Evolutionary conservation across 2,113 vertebrate genomes (phyloP).

Genomic region (Paramormyrops kingsleyae): DNA sequence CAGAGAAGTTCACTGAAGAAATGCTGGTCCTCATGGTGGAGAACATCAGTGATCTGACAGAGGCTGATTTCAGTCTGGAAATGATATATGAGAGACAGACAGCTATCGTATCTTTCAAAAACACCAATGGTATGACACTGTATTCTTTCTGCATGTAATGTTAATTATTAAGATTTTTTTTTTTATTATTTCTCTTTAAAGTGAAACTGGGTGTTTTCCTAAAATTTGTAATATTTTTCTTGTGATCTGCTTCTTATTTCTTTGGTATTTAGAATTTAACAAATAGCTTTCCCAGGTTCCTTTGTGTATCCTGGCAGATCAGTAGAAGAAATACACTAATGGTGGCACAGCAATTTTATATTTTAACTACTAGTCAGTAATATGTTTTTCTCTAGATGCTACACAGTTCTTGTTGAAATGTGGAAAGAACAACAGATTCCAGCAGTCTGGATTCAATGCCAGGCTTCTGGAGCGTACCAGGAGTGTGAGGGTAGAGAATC

Average conservation of each 20-base stretch:
- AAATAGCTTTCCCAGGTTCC: neutral
- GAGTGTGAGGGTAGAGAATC: slow-evolving; percentile 65
- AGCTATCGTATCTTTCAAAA: slow-evolving; percentile 65
- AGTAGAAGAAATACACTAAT: neutral
- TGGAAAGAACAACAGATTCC: slow-evolving; percentile 36
- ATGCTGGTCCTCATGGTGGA: slow-evolving; percentile 68
- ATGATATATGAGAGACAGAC: slow-evolving; percentile 55
- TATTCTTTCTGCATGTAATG: neutral
- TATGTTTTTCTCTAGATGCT: slow-evolving; percentile 48
- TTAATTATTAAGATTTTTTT: no score
- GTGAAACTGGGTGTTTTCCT: neutral
- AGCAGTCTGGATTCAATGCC: slow-evolving; percentile 47
- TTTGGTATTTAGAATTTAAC: neutral
- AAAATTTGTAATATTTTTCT: neutral
- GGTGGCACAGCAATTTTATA: neutral
- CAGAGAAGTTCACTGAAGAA: slow-evolving; percentile 10
- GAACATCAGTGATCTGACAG: slow-evolving; percentile 51
- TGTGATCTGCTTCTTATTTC: neutral
- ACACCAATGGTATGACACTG: slow-evolving; percentile 55
- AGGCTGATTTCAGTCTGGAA: slow-evolving; percentile 65
- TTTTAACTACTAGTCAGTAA: neutral
- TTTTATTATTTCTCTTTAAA: neutral
- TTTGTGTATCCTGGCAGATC: neutral
- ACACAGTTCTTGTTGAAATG: slow-evolving; percentile 51
- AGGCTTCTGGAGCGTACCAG: slow-evolving; percentile 59